Conservation (phyloP, 2,888 invertebrate genomes). For the Tipula lateralis region DNA sequence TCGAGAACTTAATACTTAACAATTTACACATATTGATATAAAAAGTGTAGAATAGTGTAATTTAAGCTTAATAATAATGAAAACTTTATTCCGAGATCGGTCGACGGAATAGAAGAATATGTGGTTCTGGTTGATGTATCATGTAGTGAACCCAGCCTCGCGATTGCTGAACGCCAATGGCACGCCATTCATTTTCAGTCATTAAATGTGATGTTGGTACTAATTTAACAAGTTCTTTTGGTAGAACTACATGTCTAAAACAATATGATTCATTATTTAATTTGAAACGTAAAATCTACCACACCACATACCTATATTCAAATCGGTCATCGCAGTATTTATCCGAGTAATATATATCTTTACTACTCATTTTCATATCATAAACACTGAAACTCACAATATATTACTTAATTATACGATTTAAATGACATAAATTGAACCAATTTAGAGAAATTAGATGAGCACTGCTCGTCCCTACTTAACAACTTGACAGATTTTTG, state of each 20-base stretch:
- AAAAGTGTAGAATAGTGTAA: neutral
- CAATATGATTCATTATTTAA: conserved; percentile 30
- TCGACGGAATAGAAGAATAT: conserved; percentile 79
- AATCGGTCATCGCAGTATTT: conserved; percentile 88
- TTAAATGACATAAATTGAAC: neutral
- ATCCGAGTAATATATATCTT: conserved; percentile 87
- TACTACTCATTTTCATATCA: conserved; percentile 51
- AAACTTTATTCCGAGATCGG: conserved; percentile 53
- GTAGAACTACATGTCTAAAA: conserved; percentile 86
- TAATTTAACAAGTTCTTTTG: conserved; percentile 83
- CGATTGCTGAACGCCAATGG: conserved; percentile 92
- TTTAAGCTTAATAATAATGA: neutral
- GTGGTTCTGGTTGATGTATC: conserved; percentile 93
- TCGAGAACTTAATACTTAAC: neutral
- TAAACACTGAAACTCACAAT: neutral
- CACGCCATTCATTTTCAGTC: conserved; percentile 91
- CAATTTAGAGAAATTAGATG: neutral
- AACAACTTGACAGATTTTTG: neutral
- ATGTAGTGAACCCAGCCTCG: conserved; percentile 97
- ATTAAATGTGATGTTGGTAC: conserved; percentile 91
- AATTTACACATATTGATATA: neutral
- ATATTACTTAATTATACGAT: neutral
- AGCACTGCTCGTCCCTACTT: neutral
- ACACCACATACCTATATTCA: conserved; percentile 74
- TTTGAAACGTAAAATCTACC: neutral